Evolutionary conservation across 92 coral and sea anemone genomes (phyloP).

Genomic region (Paragorgia papillata): DNA sequence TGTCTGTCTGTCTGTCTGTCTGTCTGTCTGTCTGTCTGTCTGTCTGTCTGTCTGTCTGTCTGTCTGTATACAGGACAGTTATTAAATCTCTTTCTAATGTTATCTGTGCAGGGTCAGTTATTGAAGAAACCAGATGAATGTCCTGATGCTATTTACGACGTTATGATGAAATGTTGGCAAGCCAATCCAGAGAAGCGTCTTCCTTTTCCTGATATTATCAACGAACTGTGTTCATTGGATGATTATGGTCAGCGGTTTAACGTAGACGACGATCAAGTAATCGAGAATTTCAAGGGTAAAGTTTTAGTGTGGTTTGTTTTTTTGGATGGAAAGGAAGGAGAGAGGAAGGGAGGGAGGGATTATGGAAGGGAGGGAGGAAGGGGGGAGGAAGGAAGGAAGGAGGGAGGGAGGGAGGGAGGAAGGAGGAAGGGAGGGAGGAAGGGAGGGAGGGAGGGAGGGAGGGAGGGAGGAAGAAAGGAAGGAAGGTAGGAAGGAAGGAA

Average conservation of each 20-base stretch:
- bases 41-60: too few species aligned
- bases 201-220: conserved; percentile 23
- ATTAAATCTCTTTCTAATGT: too few species aligned
- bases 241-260: conserved; percentile 25
- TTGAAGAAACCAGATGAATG: conserved; percentile 89
- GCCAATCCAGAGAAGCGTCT: conserved; percentile 54
- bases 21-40: too few species aligned
- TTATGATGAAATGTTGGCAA: conserved; percentile 91
- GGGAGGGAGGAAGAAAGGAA: background rate
- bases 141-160: conserved; percentile 73
- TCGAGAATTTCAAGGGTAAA: conserved; percentile 22
- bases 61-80: too few species aligned
- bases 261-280: conserved; percentile 8
- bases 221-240: conserved; percentile 39
- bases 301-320: too few species aligned
- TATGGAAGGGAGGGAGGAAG: conserved; percentile 18
- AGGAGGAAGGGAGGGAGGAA: background rate
- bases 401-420: conserved; percentile 24
- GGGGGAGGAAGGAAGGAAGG: conserved; percentile 23
- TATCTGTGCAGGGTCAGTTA: conserved; percentile 92
- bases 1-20: too few species aligned
- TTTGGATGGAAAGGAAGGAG: background rate
- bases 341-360: background rate
- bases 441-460: background rate
- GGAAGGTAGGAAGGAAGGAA: background rate